These are phyloP conservation scores for Neosalanx taihuensis DNA, from an alignment of 2,797 vertebrate species.

Conservation along the genomic window DNA sequence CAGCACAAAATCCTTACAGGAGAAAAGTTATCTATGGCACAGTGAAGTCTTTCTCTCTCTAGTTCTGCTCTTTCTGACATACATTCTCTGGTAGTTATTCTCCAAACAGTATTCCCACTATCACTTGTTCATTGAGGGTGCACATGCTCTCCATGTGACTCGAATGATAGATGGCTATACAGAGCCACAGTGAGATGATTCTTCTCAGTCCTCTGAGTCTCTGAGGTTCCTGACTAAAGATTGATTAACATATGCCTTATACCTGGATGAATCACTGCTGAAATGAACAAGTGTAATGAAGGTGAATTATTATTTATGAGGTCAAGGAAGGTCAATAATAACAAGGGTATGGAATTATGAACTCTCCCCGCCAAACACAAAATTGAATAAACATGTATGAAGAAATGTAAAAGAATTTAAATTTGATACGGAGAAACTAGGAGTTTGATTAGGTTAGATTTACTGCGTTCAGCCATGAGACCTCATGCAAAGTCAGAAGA, in stretches of 20 bases:
- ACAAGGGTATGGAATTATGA: neutral
- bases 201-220: constrained; percentile 31
- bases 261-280: constrained; percentile 30
- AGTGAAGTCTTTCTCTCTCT: constrained; percentile 34
- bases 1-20: constrained; percentile 42
- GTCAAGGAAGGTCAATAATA: constrained; percentile 47
- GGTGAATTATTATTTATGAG: constrained; percentile 31
- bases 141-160: constrained; percentile 78
- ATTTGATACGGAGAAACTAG: constrained; percentile 50
- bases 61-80: constrained; percentile 35
- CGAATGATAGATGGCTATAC: constrained; percentile 59
- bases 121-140: constrained; percentile 63
- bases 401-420: neutral
- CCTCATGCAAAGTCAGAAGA: constrained; percentile 61
- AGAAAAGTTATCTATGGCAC: constrained; percentile 43
- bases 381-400: neutral
- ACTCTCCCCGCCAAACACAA: neutral
- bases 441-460: constrained; percentile 60
- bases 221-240: constrained; percentile 27
- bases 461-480: constrained; percentile 58
- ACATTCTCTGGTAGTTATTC: constrained; percentile 52
- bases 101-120: constrained; percentile 56
- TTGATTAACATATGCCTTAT: constrained; percentile 62
- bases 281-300: constrained; percentile 47
- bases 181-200: constrained; percentile 33